These are phyloP conservation scores for Caradrina kadenii DNA, from an alignment of 2,888 invertebrate species.

Conservation along the genomic window DNA sequence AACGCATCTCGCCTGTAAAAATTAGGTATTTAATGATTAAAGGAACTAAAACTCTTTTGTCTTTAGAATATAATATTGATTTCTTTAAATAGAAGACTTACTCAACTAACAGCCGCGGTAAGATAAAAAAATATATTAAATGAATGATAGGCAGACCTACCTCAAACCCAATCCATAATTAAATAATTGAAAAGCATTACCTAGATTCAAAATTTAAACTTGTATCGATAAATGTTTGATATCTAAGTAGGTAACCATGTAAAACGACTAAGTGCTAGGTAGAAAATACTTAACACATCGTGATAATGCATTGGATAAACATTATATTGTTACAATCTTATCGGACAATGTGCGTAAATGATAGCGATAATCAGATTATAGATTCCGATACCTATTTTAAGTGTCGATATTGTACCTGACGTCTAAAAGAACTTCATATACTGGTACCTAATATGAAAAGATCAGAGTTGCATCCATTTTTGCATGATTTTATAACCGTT, in stretches of 20 bases:
- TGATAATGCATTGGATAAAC: conserved; percentile 55
- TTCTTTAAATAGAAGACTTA: not conserved
- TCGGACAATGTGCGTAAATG: conserved; percentile 44
- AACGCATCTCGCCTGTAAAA: no score
- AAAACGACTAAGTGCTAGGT: conserved; percentile 49
- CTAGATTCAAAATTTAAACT: conserved; percentile 18
- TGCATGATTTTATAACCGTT: not conserved
- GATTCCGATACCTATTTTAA: conserved; percentile 35
- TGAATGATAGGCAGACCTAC: conserved; percentile 7
- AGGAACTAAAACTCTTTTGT: no score
- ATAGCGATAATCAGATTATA: conserved; percentile 48
- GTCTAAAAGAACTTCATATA: not conserved
- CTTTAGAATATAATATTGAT: no score
- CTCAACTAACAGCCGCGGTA: no score
- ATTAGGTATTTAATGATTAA: no score
- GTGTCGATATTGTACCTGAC: not conserved
- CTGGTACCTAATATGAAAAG: not conserved
- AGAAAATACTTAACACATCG: conserved; percentile 37
- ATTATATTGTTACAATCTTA: conserved; percentile 38
- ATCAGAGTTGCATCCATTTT: not conserved
- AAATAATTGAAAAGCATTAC: conserved; percentile 3
- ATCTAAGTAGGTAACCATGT: conserved; percentile 52
- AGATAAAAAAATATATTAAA: not conserved
- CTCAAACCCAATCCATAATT: conserved; percentile 15
- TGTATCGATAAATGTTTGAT: conserved; percentile 6